Evolutionary conservation across 1,140 invertebrate species (phyloP), one percentile per base, ranked within the genome.

Genomic region (Pogonus chalceus): DNA sequence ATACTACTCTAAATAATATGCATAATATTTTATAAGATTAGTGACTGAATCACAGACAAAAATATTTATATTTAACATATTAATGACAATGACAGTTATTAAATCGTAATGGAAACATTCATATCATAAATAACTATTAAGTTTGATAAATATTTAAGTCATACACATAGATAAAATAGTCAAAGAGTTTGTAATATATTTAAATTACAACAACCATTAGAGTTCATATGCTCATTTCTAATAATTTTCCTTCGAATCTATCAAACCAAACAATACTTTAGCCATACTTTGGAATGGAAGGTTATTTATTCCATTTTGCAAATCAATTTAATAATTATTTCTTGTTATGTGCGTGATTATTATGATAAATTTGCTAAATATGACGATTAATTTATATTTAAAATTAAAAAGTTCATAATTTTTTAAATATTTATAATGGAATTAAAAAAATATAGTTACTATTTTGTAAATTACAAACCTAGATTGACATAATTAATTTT

Each of bases 1-100:
- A n/a, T n/a, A n/a, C n/a, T n/a, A 31, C 26, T 7, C 4, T 31
- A 7, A 31, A 31, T 7, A 14, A 31, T 31, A 31, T 31, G 14
- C 26, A 7, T 31, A 31, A 31, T 7, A 31, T 31, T 31, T 31
- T 31, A 31, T 14, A 31, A 31, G 14, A 7, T 43, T 12, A 43
- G 37, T 43, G 37, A 43, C 18, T 43, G 37, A 43, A 43, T 43
- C 37, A 43, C 37, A 43, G 37, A 43, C 37, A 18, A 43, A 43
- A 43, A 43, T 43, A 43, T 43, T 12, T 43, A 43, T 43, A 18
- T 43, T 43, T 12, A 18, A 43, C 18, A 43, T 43, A 43, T 18
- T 12, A 12, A 43, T 43, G 37, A 31, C 26, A 31, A 14, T 4
- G 7, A 43, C n/a, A n/a, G n/a, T 43, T 43, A 43, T 43, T 43